Evolutionary conservation across 2,113 vertebrate species (phyloP), one percentile per base, ranked within the genome.

Genomic region (Callocephalon fimbriatum): DNA sequence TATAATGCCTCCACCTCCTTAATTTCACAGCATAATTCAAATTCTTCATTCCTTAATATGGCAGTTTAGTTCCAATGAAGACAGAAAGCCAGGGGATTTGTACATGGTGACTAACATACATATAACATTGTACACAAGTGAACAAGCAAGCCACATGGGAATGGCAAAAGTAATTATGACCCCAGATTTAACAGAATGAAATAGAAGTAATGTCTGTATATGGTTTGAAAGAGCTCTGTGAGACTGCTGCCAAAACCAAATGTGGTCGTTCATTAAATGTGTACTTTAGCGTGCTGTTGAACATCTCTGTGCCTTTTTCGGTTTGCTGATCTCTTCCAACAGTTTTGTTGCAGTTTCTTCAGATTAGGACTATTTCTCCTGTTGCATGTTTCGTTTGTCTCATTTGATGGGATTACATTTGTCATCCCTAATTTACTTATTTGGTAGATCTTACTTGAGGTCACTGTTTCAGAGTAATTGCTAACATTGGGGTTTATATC

Each of bases 1-100:
- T 16, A 16, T 26, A 12, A 35, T 2, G 2, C 1, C 2, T 20
- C 1, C 3, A 7, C 4, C 22, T 61, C 74, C 37, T 25, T 67
- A 31, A 59, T 35, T 72, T 75, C 1, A 1, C 48, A 54, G 29
- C 23, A 5, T 65, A 51, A 20, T 65, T 92, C 4, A 61, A 79
- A 53, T 76, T 83, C n/a, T 73, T 70, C 8, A 13, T 83, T 86
- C 45, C 26, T 80, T 66, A 74, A 10, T 58, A 26, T 9, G 58
- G 6, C 15, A 37, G 5, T 59, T 85, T 10, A 51, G 22, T 74
- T 76, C 13, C 68, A 58, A 1, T 74, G 7, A 63, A 66, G 76
- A 15, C 21, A 51, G 38, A 29, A 70, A 86, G 27, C n/a, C 13
- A 63, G 22, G 21, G 16, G 53, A 53, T 86, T 56, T 1, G 6